Conservation (phyloP, 2,888 invertebrate species). For the Perdita meconis region DNA sequence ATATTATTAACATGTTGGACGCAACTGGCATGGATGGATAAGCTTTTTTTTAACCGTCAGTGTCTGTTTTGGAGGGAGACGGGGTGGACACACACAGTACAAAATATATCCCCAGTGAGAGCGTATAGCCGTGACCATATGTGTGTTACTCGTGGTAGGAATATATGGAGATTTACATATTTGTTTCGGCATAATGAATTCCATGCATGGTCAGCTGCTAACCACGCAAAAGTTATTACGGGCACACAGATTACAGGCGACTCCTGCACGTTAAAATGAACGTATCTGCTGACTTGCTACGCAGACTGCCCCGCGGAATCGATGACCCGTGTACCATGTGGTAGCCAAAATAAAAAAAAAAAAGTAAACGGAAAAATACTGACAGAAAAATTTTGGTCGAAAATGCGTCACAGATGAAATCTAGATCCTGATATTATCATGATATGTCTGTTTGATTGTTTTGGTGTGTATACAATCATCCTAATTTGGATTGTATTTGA, state of each 20-base stretch:
- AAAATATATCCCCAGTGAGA: constrained; percentile 47
- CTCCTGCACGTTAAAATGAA: constrained; percentile 59
- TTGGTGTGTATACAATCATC: neutral
- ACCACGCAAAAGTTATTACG: constrained; percentile 72
- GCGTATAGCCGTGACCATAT: constrained; percentile 29
- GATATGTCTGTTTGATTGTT: constrained; percentile 8
- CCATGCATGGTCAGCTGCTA: constrained; percentile 73
- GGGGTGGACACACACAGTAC: constrained; percentile 32
- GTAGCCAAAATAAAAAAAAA: constrained; percentile 30
- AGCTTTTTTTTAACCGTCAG: constrained; percentile 50
- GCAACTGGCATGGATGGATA: constrained; percentile 58
- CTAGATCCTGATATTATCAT: neutral
- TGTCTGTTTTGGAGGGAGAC: constrained; percentile 34
- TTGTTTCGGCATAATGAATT: constrained; percentile 70
- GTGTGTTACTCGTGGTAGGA: constrained; percentile 40
- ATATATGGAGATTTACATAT: constrained; percentile 69
- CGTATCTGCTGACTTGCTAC: constrained; percentile 63
- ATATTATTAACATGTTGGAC: constrained; percentile 59
- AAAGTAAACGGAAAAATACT: constrained; percentile 12
- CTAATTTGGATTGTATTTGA: neutral
- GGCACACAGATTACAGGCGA: constrained; percentile 66
- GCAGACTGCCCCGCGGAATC: constrained; percentile 55
- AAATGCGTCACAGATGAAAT: constrained; percentile 1
- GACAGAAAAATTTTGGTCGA: constrained; percentile 24
- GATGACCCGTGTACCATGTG: constrained; percentile 40